Percentiles rank a stretch among this genome's conserved stretches.
Evolutionary conservation across 2,113 vertebrate genomes (phyloP).

Genomic region (Theristicus caerulescens): DNA sequence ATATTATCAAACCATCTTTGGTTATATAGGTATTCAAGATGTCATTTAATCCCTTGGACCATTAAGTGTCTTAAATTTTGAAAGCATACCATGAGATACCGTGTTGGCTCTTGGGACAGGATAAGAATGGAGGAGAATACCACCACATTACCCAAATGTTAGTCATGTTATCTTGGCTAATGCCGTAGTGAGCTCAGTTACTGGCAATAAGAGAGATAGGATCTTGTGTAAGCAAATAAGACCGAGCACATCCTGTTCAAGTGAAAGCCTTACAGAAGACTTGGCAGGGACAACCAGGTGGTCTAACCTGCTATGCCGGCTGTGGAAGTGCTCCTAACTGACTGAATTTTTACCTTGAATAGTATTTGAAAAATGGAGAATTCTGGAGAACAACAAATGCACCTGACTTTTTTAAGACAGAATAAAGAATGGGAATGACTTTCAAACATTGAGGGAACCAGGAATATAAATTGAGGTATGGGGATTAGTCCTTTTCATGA

Average conservation of each 20-base stretch:
- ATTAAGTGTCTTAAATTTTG: neutral
- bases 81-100: neutral
- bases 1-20: neutral
- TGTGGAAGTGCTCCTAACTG: neutral
- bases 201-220: neutral
- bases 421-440: neutral
- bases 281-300: neutral
- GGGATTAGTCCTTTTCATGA: neutral
- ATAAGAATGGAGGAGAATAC: neutral
- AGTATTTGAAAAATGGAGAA: neutral
- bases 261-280: neutral
- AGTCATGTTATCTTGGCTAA: neutral
- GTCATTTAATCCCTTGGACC: neutral
- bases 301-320: neutral
- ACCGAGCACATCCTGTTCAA: neutral
- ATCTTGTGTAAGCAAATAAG: neutral
- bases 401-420: neutral
- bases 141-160: neutral
- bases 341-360: neutral
- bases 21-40: neutral
- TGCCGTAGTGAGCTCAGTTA: rapidly evolving
- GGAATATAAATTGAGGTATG: neutral
- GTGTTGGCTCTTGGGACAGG: neutral
- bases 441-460: neutral
- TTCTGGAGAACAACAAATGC: neutral